A percentile compares a stretch with the other conserved stretches of the same genome.
These are phyloP conservation scores for Rhea pennata DNA, from an alignment of 2,113 vertebrate genomes.

Conservation along the genomic window DNA sequence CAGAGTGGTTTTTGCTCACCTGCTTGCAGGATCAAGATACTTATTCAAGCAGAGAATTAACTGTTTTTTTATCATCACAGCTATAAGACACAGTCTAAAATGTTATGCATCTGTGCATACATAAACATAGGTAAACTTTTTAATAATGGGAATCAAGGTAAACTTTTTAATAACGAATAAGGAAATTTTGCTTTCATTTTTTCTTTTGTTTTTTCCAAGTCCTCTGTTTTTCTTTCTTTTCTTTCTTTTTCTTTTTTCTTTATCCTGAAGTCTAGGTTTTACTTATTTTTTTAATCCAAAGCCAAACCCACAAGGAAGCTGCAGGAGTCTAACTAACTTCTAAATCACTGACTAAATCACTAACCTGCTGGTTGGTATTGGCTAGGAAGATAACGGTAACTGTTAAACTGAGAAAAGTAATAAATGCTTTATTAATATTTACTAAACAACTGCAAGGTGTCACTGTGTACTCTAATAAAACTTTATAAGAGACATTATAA, in stretches of 20 bases:
- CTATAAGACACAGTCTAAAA: background rate
- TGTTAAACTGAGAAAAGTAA: slow-evolving; percentile 7
- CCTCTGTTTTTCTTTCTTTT: background rate
- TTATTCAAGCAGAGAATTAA: background rate
- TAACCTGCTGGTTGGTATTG: background rate
- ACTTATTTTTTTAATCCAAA: background rate
- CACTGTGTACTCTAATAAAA: background rate
- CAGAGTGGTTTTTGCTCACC: background rate
- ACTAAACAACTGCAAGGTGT: slow-evolving; percentile 11
- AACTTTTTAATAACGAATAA: background rate
- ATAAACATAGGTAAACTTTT: background rate
- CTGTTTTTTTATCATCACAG: background rate
- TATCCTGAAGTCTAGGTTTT: background rate
- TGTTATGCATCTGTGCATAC: background rate
- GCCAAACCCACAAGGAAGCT: background rate
- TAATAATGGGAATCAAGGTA: background rate
- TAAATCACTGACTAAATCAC: background rate
- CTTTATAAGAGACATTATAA: slow-evolving; percentile 8
- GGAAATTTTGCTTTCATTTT: background rate
- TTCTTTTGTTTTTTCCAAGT: background rate
- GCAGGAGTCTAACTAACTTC: background rate
- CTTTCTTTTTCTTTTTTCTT: too few species aligned
- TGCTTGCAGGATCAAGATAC: background rate
- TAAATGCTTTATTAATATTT: slow-evolving; percentile 48
- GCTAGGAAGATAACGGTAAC: background rate